Base-by-base conservation (phyloP, 1,140 invertebrate species). In the Macrobrachium rosenbergii region DNA sequence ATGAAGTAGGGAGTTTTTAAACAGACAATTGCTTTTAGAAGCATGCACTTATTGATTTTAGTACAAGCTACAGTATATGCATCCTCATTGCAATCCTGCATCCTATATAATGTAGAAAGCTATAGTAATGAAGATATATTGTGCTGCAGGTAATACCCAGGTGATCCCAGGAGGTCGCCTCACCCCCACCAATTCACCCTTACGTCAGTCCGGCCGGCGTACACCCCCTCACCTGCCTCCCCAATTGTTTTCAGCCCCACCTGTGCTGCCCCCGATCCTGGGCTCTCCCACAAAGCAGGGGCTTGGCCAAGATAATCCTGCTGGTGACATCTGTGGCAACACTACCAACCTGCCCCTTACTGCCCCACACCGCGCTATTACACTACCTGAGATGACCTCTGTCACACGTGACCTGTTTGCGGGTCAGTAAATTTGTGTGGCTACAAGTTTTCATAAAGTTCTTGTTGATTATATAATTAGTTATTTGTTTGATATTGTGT, bases 91-190 rank as follows among this genome's bases (percentile, higher is more conserved):
- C 52, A 52, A 52, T 5, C 52, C 52, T 52, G 52, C 52, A 52
- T 52, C 67, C 23, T 43, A 52, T 77, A 37, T 91, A 93, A 58
- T 91, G 10, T 94, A 94, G 90, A 93, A 95, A 88, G 94, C 94
- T 80, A 93, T 94, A 58, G 94, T 0, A 94, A 94, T 83, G 94
- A 95, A 87, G 90, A 94, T 64, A 93, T 91, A 95, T 95, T 82
- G 95, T 96, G 82, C 96, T 96, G 67, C 94, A 95, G 0, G 95
- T 96, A 52, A 95, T 76, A 79, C 82, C 86, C 62, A 64, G 28
- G 82, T 83, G 72, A 76, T 83, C 64, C 64, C 89, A 69, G 77
- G 82, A 77, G 90, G 88, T 72, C 86, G 84, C 77, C 58, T 90
- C 82, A 83, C 89, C 75, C 85, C 88, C 80, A 88, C 85, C 77